Percentiles rank a stretch among this genome's conserved stretches.
These are phyloP conservation scores for Drosophila truncata DNA, from an alignment of 1,140 invertebrate species.

Conservation along the genomic window DNA sequence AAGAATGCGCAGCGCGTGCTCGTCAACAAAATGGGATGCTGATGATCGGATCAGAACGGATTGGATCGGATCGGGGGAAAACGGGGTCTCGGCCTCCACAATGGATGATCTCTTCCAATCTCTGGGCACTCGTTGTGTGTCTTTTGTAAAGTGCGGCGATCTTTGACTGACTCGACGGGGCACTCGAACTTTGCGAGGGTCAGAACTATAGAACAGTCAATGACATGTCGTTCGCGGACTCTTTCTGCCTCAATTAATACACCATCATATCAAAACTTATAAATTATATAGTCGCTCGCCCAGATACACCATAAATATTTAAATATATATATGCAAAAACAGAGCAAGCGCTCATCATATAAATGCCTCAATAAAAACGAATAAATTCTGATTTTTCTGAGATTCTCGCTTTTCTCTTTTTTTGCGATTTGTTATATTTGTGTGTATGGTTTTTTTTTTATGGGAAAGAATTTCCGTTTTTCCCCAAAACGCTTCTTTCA, in stretches of 20 bases:
- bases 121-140: neutral
- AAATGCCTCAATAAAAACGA: conserved; percentile 58
- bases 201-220: conserved; percentile 81
- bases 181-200: conserved; percentile 80
- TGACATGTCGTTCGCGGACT: conserved; percentile 55
- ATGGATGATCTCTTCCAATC: conserved; percentile 15
- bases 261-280: conserved; percentile 72
- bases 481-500: conserved; percentile 56
- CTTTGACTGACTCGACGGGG: conserved; percentile 53
- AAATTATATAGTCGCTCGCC: conserved; percentile 61
- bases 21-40: conserved; percentile 14
- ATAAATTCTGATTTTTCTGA: conserved; percentile 36
- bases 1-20: conserved; percentile 66
- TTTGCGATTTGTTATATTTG: conserved; percentile 44
- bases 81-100: conserved; percentile 53
- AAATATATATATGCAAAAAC: conserved; percentile 62
- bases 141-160: conserved; percentile 75
- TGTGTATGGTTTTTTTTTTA: conserved; percentile 24
- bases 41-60: neutral
- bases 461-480: conserved; percentile 70
- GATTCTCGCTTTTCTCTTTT: conserved; percentile 11
- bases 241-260: conserved; percentile 63
- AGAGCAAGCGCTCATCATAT: conserved; percentile 27
- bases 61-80: conserved; percentile 8
- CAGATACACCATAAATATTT: conserved; percentile 41